phyloP scores from a whole-genome alignment of 1,140 invertebrate genomes.

The Popillia japonica region DNA sequence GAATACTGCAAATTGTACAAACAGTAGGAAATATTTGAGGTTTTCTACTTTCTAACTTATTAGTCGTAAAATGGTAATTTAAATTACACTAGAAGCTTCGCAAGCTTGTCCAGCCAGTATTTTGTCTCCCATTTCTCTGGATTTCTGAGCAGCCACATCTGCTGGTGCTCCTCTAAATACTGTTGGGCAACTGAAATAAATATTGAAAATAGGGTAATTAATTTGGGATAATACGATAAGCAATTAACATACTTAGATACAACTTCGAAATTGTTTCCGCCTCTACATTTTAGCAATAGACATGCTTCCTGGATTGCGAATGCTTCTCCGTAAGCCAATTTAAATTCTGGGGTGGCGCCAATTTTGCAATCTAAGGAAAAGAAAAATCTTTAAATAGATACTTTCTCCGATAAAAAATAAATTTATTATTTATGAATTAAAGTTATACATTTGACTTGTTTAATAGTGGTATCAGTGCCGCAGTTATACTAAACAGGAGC shows the following conservation, averaged over 20 bases:
- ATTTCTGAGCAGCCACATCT: background rate
- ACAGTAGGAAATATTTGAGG: no score
- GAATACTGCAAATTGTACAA: no score
- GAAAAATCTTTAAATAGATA: background rate
- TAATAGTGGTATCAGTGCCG: no score
- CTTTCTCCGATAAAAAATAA: no score
- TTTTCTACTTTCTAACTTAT: no score
- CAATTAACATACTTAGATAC: background rate
- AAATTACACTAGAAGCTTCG: background rate
- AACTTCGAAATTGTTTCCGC: background rate
- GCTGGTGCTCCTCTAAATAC: background rate
- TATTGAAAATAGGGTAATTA: background rate
- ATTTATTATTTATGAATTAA: no score
- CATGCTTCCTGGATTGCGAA: background rate
- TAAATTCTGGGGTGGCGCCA: background rate
- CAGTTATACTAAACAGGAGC: no score
- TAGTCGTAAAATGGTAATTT: no score
- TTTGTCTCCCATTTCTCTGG: conserved; percentile 10
- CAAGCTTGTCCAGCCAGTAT: background rate
- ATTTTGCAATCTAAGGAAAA: background rate
- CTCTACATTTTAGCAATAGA: conserved; percentile 20
- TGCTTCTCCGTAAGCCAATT: background rate
- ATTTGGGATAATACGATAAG: background rate
- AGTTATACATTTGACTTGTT: no score
- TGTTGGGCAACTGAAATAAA: background rate